Evolutionary conservation across 2,888 invertebrate genomes (phyloP), one percentile per base, ranked within the genome.

Genomic region (Temnothorax unifasciatus): DNA sequence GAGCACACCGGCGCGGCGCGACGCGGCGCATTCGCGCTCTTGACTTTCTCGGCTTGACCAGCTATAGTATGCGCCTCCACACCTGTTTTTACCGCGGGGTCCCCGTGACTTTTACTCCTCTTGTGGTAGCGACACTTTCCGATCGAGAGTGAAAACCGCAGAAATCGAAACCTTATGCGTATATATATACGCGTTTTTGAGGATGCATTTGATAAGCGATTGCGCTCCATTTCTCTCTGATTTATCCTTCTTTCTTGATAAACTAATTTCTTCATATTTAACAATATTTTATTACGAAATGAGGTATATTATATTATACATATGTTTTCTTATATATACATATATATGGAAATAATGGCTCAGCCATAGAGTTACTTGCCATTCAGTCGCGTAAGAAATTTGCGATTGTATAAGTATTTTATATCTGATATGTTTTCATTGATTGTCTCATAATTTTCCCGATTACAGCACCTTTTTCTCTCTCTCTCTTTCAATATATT

Each of bases 1-100:
- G 85, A 89, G 76, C 71, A 59, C 76, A 18, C 77, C 83, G 84
- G 85, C 29, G 2, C 2, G 2, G 25, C 85, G 25, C 29, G 29
- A 3, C 85, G 87, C 81, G 13, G 44, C 44, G 15, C 47, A 41
- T 41, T 85, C 89, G 90, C 92, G 93, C 91, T 93, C 94, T 94
- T 94, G 93, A 94, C 94, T 94, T 94, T 94, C 94, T 94, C 93
- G 89, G 68, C 86, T 88, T 73, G 82, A 83, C 82, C 88, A 88
- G 82, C 79, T 87, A 73, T 84, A 79, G 34, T 52, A 82, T 68
- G 83, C 87, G 83, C 68, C 84, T 90, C 87, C 87, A 90, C 74
- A 82, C 82, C 71, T 83, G 83, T 86, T 88, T 74, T 85, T 88
- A 85, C 82, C 66, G 61, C 81, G 47, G 38, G 52, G 25, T 13